These are phyloP conservation scores for Drosophila sp. DNA, from an alignment of 1,140 invertebrate genomes.

Conservation along the genomic window DNA sequence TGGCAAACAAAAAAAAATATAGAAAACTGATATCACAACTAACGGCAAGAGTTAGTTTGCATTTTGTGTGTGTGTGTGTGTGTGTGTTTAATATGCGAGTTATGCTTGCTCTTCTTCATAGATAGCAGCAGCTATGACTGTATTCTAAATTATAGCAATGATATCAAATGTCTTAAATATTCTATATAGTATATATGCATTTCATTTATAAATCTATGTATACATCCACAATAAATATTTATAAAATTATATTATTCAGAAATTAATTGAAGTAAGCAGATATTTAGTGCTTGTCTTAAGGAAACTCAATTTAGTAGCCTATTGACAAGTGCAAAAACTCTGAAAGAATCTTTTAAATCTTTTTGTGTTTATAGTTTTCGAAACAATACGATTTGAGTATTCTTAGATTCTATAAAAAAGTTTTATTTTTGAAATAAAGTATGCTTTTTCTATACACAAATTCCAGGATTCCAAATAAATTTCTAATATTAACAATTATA, in stretches of 20 bases:
- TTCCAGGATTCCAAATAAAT: no score
- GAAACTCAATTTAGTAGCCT: not conserved
- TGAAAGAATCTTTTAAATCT: no score
- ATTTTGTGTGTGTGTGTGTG: not conserved
- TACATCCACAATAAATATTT: no score
- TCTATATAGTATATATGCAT: not conserved
- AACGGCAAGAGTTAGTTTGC: slow-evolving; percentile 19
- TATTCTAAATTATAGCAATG: slow-evolving; percentile 18
- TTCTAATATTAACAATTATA: no score
- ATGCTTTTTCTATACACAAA: no score
- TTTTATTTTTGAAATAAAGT: no score
- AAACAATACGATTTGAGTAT: no score
- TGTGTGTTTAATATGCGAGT: slow-evolving; percentile 1
- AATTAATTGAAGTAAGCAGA: not conserved
- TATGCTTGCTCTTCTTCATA: slow-evolving; percentile 27
- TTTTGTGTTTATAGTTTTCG: no score
- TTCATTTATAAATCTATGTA: not conserved
- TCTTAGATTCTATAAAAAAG: no score
- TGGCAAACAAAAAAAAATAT: slow-evolving; percentile 58
- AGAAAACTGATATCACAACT: slow-evolving; percentile 58
- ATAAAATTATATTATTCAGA: no score
- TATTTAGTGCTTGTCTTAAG: not conserved
- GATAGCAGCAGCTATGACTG: slow-evolving; percentile 13
- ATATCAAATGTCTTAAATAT: slow-evolving; percentile 18
- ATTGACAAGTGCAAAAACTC: not conserved